Conservation (phyloP, 1,140 invertebrate genomes). For the Hydropsyche tenuis region DNA sequence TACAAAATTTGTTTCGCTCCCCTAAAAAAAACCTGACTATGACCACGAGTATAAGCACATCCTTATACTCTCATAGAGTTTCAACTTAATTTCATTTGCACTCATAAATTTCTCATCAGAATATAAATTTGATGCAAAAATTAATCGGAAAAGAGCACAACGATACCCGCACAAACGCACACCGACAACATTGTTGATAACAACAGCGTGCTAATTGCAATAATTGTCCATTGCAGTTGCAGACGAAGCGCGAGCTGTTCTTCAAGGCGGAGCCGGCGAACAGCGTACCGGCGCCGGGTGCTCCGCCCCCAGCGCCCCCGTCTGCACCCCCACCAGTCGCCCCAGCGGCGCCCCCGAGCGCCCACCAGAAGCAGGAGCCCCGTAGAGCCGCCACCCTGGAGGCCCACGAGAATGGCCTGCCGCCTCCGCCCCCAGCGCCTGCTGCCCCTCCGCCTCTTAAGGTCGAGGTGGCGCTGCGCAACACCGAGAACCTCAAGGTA, state of each 20-base stretch:
- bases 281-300: slow-evolving; percentile 50
- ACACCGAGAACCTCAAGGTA: slow-evolving; percentile 49
- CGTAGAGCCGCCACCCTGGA: slow-evolving; percentile 53
- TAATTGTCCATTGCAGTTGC: slow-evolving; percentile 66
- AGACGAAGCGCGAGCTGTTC: slow-evolving; percentile 79
- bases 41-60: too few relatives aligned
- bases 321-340: slow-evolving; percentile 56
- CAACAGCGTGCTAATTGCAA: not conserved
- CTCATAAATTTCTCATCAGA: too few relatives aligned
- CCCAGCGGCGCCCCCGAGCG: slow-evolving; percentile 55
- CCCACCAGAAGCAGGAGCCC: slow-evolving; percentile 48
- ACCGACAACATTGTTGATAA: not conserved
- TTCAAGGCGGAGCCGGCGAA: slow-evolving; percentile 69
- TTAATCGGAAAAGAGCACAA: too few relatives aligned
- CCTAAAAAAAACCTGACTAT: too few relatives aligned
- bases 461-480: slow-evolving; percentile 51
- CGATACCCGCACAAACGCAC: too few relatives aligned
- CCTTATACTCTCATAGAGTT: too few relatives aligned
- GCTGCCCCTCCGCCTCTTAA: slow-evolving; percentile 58
- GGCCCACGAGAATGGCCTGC: slow-evolving; percentile 59
- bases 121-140: too few relatives aligned
- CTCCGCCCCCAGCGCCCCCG: slow-evolving; percentile 55
- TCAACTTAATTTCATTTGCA: too few relatives aligned
- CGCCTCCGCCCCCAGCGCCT: slow-evolving; percentile 60
- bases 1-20: too few relatives aligned